Evolutionary conservation across 2,113 vertebrate genomes (phyloP), one percentile per base, ranked within the genome.

Genomic region (Epinephelus cyanopodus): DNA sequence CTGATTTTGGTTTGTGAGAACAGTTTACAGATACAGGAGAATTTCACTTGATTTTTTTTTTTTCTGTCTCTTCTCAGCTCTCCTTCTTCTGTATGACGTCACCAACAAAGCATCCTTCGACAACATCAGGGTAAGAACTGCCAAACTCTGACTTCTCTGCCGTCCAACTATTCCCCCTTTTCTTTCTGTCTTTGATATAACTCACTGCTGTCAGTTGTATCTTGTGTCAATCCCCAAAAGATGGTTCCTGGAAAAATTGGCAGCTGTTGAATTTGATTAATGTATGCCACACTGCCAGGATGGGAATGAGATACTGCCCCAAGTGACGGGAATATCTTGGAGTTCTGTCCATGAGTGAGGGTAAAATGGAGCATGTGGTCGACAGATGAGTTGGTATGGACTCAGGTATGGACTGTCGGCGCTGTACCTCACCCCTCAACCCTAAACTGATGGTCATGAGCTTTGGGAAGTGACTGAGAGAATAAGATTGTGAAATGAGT

Each of bases 91-190:
- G 39, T 98, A 98, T 4, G 97, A 99, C 0, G 96, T 98, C 87
- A 96, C 97, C 58, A 98, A 97, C 94, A 97, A 96, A 93, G 94
- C 95, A 0, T 99, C 97, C 2, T 99, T 98, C 0, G 97, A 98
- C 95, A 98, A 97, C 94, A 97, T 97, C 82, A 95, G 97, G 96
- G 97, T 98, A 95, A 77, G 90, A 64, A 68, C 33, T 54, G 5
- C 13, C 52, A 42, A 23, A 48, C 21, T 4, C 21, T 0, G 9
- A 3, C 27, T 56, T 3, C 12, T 65, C 39, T 78, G 45, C 54
- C 37, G 11, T 2, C 6, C 7, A 4, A 2, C 2, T 29, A 13
- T 58, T 14, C 17, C 25, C 21, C 10, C 27, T 10, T n/a, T 3
- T 23, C 12, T 37, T 65, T 47, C 47, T 4, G 33, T 58, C 27